Conservation (phyloP, 1,140 invertebrate species). For the Diabrotica virgifera region DNA sequence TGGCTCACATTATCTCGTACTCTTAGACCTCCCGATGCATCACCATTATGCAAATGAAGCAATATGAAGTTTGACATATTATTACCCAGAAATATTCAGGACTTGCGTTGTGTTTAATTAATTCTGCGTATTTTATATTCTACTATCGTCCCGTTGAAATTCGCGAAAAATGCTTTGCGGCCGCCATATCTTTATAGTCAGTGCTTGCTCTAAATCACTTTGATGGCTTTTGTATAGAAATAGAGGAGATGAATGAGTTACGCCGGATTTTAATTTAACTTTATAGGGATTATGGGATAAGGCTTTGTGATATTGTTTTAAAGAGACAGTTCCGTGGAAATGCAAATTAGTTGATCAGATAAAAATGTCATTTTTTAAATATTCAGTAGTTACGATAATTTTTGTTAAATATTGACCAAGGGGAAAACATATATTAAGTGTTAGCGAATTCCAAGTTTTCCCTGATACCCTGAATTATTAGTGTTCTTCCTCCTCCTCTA, state of each 20-base stretch:
- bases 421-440: too few relatives aligned
- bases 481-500: too few relatives aligned
- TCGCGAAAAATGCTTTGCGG: slow-evolving; percentile 5
- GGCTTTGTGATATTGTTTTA: too few relatives aligned
- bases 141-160: slow-evolving; percentile 1
- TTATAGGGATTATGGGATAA: background rate
- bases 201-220: slow-evolving; percentile 8
- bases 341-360: too few relatives aligned
- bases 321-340: too few relatives aligned
- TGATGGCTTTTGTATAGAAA: background rate
- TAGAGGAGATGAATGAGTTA: background rate
- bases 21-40: slow-evolving; percentile 9
- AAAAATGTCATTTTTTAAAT: too few relatives aligned
- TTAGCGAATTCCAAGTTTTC: too few relatives aligned
- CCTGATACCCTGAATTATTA: too few relatives aligned
- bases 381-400: too few relatives aligned
- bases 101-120: slow-evolving; percentile 7
- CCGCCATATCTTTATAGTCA: background rate
- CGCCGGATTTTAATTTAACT: background rate
- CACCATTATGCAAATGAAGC: slow-evolving; percentile 5
- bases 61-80: slow-evolving; percentile 11
- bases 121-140: slow-evolving; percentile 8
- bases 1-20: background rate
- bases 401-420: too few relatives aligned
- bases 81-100: slow-evolving; percentile 14